Evolutionary conservation across 2,113 vertebrate species (phyloP), one percentile per base, ranked within the genome.

Genomic region (Thalassoma bifasciatum): DNA sequence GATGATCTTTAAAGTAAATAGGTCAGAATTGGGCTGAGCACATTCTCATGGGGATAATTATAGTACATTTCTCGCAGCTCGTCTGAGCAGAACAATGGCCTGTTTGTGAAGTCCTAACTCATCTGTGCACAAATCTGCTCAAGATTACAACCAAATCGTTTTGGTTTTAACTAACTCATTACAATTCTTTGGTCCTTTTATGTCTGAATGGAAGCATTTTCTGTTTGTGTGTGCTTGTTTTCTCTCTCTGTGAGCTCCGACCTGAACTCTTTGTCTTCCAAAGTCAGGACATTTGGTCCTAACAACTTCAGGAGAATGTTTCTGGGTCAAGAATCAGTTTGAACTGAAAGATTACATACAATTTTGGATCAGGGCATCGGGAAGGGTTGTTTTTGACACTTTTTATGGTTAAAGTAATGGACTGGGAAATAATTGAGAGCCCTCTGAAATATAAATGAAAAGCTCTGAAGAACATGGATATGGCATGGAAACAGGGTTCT

Each of bases 1-100:
- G 68, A 60, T 75, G 80, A 83, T 86, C 75, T 85, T 79, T 85
- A 76, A 86, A 84, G 73, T 81, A 78, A 85, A 81, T 78, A 67
- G 74, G 84, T 75, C 72, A 68, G 72, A 74, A 46, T 34, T 66
- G 65, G 56, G 67, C 76, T 76, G 60, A 77, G 70, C 47, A 51
- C 61, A 40, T 86, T 79, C 79, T 86, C 82, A 44, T 60, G 83
- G 85, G 79, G 60, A 57, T 82, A 71, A 89, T 91, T 82, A 81
- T 8, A 54, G 66, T 16, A 51, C 40, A 26, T 83, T 85, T 88
- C 59, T 65, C 76, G 82, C 79, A 81, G 85, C 74, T 51, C 58
- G 47, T 85, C 71, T 78, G 53, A 75, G 70, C 70, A 76, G 66
- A 86, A 85, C 81, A 84, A 81, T 77, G 74, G 49, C 56, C 24